Evolutionary conservation across 2,113 vertebrate genomes (phyloP).

Genomic region (Nycticebus coucang): DNA sequence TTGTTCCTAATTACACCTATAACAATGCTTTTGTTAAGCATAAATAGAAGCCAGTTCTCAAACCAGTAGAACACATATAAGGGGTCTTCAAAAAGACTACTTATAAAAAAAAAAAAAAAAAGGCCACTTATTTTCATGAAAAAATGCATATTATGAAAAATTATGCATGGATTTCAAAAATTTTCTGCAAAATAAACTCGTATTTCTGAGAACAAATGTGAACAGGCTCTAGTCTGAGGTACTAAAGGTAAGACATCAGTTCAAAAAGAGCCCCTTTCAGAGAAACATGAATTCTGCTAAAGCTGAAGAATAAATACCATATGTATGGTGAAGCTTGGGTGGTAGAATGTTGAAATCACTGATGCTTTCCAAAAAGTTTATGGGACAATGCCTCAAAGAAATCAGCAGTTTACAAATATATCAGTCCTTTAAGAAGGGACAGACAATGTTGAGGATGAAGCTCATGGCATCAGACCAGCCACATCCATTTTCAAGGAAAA

Average conservation of each 20-base stretch:
- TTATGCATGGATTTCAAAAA: not conserved
- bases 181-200: not conserved
- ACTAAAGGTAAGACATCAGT: not conserved
- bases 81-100: not conserved
- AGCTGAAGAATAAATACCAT: not conserved
- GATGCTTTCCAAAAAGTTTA: not conserved
- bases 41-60: slow-evolving; percentile 25
- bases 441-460: not conserved
- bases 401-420: not conserved
- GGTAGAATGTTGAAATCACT: not conserved
- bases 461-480: not conserved
- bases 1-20: not conserved
- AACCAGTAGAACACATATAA: not conserved
- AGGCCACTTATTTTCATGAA: not conserved
- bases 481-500: not conserved
- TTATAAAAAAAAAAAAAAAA: not conserved
- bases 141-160: not conserved
- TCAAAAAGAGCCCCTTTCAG: not conserved
- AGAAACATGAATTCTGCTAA: not conserved
- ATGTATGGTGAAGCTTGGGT: not conserved
- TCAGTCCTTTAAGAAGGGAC: not conserved
- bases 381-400: not conserved
- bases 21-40: not conserved
- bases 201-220: not conserved
- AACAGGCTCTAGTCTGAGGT: not conserved